Evolutionary conservation across 2,113 vertebrate species (phyloP), one percentile per base, ranked within the genome.

Genomic region (Petrocephalus microphthalmus): DNA sequence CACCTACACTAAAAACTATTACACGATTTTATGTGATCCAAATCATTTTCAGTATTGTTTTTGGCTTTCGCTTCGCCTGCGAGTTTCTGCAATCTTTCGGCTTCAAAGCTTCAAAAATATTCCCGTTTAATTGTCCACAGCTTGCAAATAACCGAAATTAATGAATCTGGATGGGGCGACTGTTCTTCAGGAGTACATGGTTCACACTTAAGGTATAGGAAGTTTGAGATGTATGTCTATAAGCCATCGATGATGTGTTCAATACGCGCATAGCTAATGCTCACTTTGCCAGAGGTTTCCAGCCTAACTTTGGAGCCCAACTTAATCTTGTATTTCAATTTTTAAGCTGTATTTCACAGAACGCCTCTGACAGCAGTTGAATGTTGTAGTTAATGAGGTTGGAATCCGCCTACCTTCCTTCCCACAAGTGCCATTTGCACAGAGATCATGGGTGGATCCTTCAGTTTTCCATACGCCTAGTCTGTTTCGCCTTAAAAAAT

Each of bases 401-500:
- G 10, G 52, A 56, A 56, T 33, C 25, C 29, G 37, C 22, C 82
- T 15, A 53, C 22, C 25, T 54, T 5, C 78, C 49, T 52, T 42
- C 29, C 49, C 64, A 49, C n/a, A 51, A 53, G 17, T 42, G 7
- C 20, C 33, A 47, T 47, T 81, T 42, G 37, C 47, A 52, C 25
- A 37, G 51, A 81, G 49, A 13, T 11, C 25, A 56, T 88, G 87
- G 71, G 71, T 88, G 51, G 49, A 51, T 53, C 67, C 20, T 54
- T 45, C n/a, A n/a, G 25, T 88, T 81, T 88, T 53, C 64, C 29
- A 29, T n/a, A 20, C 4, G 0, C 87, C 71, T 47, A 56, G 42
- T 45, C 19, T 33, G 60, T 87, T 87, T 87, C 51, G 86, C 45
- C 47, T 87, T 64, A 37, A 37, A 19, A 87, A 71, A 33, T 67